Evolutionary conservation across 2,113 vertebrate genomes (phyloP), one percentile per base, ranked within the genome.

Genomic region (Athene noctua): DNA sequence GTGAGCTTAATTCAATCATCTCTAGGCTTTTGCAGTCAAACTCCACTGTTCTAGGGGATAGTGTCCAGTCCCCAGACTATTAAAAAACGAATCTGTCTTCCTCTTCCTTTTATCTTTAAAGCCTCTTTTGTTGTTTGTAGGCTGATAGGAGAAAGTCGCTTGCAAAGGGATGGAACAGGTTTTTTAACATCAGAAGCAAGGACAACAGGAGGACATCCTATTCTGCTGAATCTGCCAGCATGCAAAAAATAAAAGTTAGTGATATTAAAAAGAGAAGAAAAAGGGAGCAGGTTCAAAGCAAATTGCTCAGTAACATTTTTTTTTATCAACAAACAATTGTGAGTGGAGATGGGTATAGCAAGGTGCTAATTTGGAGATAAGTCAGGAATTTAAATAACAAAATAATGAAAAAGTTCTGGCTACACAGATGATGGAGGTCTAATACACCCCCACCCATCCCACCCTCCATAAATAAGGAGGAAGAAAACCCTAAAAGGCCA

Each of bases 141-240:
- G 61, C 68, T 83, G 85, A 82, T 34, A 88, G 88, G 86, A 93
- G 71, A 90, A 92, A 94, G 88, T 88, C 32, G 0, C 71, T 85
- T 67, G 65, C 65, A 84, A 92, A 94, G 44, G 47, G 46, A 92
- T 79, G 61, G 61, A 86, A 15, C 49, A 79, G 61, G 44, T 83
- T 90, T 92, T 94, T 83, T 84, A 90, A 85, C 73, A 93, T 93
- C 83, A 96, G 88, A 95, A 81, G 67, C 94, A 95, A 97, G 96
- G 95, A 94, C 92, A 89, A 52, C 27, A 63, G 57, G 70, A 96
- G 79, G 94, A 90, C 94, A 87, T 91, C 13, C 34, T 74, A 16
- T 13, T 30, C 88, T 91, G 92, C 47, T 79, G 86, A 95, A 95
- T 91, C 68, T 87, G 80, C 94, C 87, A 91, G 88, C 27, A 52